Evolutionary conservation across 1,140 invertebrate genomes (phyloP), one percentile per base, ranked within the genome.

Genomic region (Chlorops oryzae): DNA sequence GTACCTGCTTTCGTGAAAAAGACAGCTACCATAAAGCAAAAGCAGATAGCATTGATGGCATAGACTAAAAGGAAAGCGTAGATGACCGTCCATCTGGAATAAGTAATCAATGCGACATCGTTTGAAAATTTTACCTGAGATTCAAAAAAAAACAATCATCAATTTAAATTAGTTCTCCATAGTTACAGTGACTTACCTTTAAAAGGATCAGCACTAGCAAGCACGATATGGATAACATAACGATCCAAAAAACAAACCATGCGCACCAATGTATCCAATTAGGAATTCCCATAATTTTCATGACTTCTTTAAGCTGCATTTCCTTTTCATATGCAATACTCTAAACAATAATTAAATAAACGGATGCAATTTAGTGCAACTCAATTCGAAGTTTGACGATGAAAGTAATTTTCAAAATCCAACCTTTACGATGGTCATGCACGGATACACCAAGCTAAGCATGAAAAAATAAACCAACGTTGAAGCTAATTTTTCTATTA

Each of bases 251-350:
- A 27, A 83, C 68, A 62, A 87, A 90, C 86, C 88, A 90, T 2
- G 86, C 85, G 5, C 78, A 62, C 86, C 87, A 90, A 59, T 90
- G 87, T 21, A 90, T 58, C 81, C 83, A 88, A 52, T 80, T 84
- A 12, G 80, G 78, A 13, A 91, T 66, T 6, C 88, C 88, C 87
- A 91, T 88, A 62, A 89, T 84, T 65, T 85, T 87, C 85, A 89
- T 88, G 2, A 83, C 82, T 77, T 88, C 87, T 73, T 81, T 82
- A 3, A 82, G 59, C 56, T 82, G 80, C 46, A 75, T 66, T 52
- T 81, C 79, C 56, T 81, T 81, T 56, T 82, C 80, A 0, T 72
- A 69, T 5, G 79, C 78, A 20, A 81, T n/a, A n/a, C n/a, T n/a
- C n/a, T n/a, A n/a, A n/a, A n/a, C n/a, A n/a, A n/a, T n/a, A n/a